Evolutionary conservation across 2,888 invertebrate species (phyloP).

Genomic region (Habroteleia sp.): DNA sequence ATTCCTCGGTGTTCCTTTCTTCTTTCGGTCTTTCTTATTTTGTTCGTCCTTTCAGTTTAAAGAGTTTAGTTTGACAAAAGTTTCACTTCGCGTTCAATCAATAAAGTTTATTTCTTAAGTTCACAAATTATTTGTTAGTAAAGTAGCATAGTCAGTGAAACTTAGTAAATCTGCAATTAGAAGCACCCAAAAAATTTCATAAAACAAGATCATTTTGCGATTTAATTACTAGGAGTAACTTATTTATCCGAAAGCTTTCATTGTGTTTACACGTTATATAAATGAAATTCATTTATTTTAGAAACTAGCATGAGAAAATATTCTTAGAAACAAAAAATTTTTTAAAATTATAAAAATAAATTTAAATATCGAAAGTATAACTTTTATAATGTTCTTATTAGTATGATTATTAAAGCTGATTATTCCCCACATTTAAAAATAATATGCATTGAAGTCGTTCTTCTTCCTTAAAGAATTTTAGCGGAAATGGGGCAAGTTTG

Average conservation of each 20-base stretch:
- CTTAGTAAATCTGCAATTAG: constrained; percentile 9
- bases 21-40: constrained; percentile 2
- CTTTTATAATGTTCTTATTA: too few relatives aligned
- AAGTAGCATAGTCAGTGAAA: not conserved
- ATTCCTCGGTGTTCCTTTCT: constrained; percentile 3
- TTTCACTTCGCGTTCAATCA: not conserved
- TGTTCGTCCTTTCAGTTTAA: not conserved
- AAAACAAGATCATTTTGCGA: constrained; percentile 15
- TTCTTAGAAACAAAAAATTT: too few relatives aligned
- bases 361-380: too few relatives aligned
- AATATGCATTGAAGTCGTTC: too few relatives aligned
- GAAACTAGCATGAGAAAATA: too few relatives aligned
- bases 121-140: not conserved
- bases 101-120: constrained; percentile 11
- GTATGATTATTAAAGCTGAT: too few relatives aligned
- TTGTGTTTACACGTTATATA: too few relatives aligned
- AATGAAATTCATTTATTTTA: too few relatives aligned
- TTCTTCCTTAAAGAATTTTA: too few relatives aligned
- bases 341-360: too few relatives aligned
- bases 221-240: not conserved
- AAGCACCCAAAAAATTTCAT: not conserved
- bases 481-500: too few relatives aligned
- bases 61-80: not conserved
- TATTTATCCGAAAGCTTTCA: not conserved
- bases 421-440: too few relatives aligned